Conservation (phyloP, 2,797 vertebrate genomes). For the Xenentodon cancila region DNA sequence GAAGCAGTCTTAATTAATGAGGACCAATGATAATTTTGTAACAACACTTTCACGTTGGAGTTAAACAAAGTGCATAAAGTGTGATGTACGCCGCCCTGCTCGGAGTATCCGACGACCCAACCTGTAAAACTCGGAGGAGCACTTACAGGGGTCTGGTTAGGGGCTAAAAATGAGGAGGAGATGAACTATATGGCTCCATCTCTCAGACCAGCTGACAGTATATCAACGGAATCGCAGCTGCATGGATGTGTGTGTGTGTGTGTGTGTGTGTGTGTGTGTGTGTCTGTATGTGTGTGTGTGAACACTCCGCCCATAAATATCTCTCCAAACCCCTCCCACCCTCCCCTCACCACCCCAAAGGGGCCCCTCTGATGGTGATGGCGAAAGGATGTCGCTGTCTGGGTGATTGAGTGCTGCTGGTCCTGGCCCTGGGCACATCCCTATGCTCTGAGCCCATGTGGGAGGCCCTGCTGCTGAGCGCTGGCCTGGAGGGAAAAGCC, state of each 20-base stretch:
- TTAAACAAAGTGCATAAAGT: constrained; percentile 52
- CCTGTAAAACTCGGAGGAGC: constrained; percentile 76
- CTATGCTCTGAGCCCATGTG: constrained; percentile 61
- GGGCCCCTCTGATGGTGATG: constrained; percentile 83
- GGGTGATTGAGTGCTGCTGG: constrained; percentile 83
- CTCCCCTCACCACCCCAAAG: constrained; percentile 62
- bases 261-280: constrained; percentile 65
- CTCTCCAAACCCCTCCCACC: constrained; percentile 19
- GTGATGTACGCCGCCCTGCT: constrained; percentile 63
- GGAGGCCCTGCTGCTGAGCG: constrained; percentile 72
- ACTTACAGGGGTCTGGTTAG: constrained; percentile 73
- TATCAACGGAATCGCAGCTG: constrained; percentile 78
- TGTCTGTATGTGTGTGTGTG: constrained; percentile 60
- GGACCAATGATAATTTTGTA: constrained; percentile 9
- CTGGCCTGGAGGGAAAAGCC: constrained; percentile 68
- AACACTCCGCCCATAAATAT: constrained; percentile 83
- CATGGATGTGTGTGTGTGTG: constrained; percentile 66
- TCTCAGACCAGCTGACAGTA: constrained; percentile 75
- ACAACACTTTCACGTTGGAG: constrained; percentile 13
- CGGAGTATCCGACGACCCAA: constrained; percentile 64
- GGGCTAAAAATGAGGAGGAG: constrained; percentile 79
- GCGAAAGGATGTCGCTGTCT: constrained; percentile 85
- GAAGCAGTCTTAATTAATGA: constrained; percentile 42
- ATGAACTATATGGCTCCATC: constrained; percentile 80
- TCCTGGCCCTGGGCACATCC: constrained; percentile 78